Percentiles rank a stretch among this genome's conserved stretches.
Conservation (phyloP, 2,113 vertebrate genomes). For the Myotis brandtii region DNA sequence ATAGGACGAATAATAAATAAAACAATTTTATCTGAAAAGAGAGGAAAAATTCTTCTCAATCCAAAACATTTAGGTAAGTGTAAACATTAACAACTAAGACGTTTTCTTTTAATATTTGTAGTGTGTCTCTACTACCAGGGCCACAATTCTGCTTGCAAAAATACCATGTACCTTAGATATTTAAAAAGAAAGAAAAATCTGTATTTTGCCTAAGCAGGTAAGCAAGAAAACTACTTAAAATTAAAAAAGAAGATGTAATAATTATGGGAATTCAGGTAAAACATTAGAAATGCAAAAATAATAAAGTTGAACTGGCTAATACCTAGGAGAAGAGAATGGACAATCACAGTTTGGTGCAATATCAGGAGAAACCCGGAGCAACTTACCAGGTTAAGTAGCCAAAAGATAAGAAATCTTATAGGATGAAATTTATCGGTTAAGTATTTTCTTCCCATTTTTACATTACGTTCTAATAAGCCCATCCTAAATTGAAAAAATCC, state of each 20-base stretch:
- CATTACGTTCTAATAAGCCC: background rate
- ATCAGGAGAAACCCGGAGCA: background rate
- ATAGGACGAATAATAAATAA: background rate
- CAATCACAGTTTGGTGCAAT: background rate
- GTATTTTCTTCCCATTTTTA: background rate
- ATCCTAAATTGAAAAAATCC: background rate
- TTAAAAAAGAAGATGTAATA: background rate
- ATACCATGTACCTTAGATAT: background rate
- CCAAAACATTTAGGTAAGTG: background rate
- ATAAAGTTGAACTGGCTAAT: background rate
- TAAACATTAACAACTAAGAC: background rate
- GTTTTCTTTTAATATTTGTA: background rate
- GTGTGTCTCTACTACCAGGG: background rate
- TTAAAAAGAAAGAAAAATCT: background rate
- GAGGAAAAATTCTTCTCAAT: background rate
- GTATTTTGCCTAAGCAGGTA: background rate
- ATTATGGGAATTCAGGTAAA: background rate
- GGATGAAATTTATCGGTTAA: background rate
- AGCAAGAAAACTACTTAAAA: background rate
- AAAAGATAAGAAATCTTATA: background rate
- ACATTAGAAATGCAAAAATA: background rate
- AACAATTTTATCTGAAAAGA: background rate
- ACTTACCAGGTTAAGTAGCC: background rate
- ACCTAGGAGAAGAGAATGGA: background rate
- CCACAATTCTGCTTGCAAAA: background rate